Conservation (phyloP, 2,797 vertebrate genomes). For the Danio albolineatus region DNA sequence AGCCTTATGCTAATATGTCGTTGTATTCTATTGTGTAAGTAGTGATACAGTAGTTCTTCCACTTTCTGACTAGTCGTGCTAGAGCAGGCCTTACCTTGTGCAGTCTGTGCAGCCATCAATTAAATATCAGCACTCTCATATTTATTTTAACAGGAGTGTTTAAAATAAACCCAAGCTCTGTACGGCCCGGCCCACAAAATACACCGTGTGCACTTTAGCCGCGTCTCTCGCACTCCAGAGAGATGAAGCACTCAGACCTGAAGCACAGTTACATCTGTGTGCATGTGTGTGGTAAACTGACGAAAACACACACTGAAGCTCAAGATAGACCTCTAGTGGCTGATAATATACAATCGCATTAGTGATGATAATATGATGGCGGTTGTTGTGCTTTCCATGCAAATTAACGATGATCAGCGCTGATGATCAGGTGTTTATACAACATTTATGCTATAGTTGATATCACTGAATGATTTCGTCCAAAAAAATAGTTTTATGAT, state of each 20-base stretch:
- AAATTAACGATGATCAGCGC: not conserved
- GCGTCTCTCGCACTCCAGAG: slow-evolving; percentile 14
- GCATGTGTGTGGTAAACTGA: not conserved
- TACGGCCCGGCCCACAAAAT: slow-evolving; percentile 12
- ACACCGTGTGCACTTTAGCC: slow-evolving; percentile 4
- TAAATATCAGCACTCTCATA: slow-evolving; percentile 52
- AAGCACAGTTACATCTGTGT: not conserved
- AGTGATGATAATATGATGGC: not conserved
- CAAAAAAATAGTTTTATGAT: too few species aligned
- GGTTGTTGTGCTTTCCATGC: not conserved
- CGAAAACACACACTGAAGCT: not conserved
- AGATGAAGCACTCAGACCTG: slow-evolving; percentile 7
- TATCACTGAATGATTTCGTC: too few species aligned
- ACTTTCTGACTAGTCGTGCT: not conserved
- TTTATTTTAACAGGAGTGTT: slow-evolving; percentile 46
- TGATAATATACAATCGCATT: not conserved
- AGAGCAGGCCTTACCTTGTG: not conserved
- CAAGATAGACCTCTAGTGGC: slow-evolving; percentile 38
- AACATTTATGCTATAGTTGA: too few species aligned
- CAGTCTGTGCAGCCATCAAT: slow-evolving; percentile 36
- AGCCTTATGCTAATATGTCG: too few species aligned
- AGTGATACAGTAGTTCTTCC: not conserved
- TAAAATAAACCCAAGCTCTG: slow-evolving; percentile 40
- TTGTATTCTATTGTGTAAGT: not conserved
- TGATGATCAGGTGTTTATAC: too few species aligned